Conservation (phyloP, 2,113 vertebrate genomes). For the Phocoena phocoena region DNA sequence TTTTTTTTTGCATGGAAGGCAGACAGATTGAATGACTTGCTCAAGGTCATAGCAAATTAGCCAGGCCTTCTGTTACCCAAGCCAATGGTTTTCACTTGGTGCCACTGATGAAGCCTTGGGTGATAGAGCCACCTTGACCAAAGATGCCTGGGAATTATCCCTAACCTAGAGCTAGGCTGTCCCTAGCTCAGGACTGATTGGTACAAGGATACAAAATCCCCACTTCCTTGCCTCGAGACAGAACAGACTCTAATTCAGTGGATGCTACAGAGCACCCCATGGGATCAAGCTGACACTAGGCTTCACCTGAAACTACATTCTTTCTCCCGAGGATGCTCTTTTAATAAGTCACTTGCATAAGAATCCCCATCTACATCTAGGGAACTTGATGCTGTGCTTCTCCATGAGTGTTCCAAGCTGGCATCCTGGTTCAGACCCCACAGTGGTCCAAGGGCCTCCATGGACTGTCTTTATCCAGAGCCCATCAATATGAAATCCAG, state of each 20-base stretch:
- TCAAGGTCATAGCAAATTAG: constrained; percentile 41
- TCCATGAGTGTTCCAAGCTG: background rate
- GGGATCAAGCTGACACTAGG: background rate
- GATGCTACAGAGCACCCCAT: background rate
- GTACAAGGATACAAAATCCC: background rate
- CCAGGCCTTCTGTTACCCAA: background rate
- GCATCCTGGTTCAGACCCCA: background rate
- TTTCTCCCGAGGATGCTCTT: background rate
- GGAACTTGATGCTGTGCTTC: background rate
- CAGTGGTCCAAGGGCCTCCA: background rate
- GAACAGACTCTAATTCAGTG: background rate
- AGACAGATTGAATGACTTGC: background rate
- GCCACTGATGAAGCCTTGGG: background rate
- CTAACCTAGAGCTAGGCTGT: background rate
- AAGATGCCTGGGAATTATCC: background rate
- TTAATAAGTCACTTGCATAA: background rate
- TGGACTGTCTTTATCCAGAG: background rate
- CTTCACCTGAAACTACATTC: background rate
- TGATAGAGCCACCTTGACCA: background rate
- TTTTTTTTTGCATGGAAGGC: background rate
- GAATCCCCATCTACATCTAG: background rate
- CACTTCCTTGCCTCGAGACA: background rate
- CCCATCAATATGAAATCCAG: background rate
- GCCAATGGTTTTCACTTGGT: background rate
- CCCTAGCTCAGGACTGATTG: background rate